These are phyloP conservation scores for Pocota personata DNA, from an alignment of 2,888 invertebrate species.

Conservation along the genomic window DNA sequence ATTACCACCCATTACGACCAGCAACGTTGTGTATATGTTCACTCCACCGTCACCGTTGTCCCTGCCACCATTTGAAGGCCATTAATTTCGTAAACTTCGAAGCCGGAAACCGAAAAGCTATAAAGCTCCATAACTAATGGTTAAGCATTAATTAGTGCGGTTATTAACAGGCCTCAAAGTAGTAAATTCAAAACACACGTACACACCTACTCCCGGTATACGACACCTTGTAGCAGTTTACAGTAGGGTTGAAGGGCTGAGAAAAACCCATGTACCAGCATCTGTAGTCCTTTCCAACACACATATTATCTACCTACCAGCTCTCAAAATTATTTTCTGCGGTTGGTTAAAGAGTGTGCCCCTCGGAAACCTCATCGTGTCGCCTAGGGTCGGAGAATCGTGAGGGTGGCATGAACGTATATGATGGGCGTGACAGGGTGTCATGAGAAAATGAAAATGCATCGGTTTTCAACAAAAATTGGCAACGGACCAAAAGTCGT, in stretches of 20 bases:
- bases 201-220: no score
- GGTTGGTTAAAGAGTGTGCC: constrained; percentile 43
- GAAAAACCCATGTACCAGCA: constrained; percentile 31
- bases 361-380: constrained; percentile 54
- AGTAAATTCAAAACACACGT: constrained; percentile 64
- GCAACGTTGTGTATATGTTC: constrained; percentile 25
- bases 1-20: constrained; percentile 33
- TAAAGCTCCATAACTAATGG: constrained; percentile 71
- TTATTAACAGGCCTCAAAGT: constrained; percentile 73
- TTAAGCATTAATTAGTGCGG: constrained; percentile 74
- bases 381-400: constrained; percentile 29
- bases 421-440: constrained; percentile 68
- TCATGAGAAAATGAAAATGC: constrained; percentile 74
- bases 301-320: not conserved
- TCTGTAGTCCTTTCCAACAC: constrained; percentile 9
- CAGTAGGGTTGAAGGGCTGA: constrained; percentile 7
- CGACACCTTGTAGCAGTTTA: constrained; percentile 13
- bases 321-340: constrained; percentile 54
- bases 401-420: constrained; percentile 26
- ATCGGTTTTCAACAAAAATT: constrained; percentile 69
- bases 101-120: constrained; percentile 72
- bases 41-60: not conserved
- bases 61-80: constrained; percentile 47
- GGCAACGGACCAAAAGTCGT: constrained; percentile 70
- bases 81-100: constrained; percentile 71